Base-by-base conservation (phyloP, 1,140 invertebrate genomes). In the Aphelinus certus region DNA sequence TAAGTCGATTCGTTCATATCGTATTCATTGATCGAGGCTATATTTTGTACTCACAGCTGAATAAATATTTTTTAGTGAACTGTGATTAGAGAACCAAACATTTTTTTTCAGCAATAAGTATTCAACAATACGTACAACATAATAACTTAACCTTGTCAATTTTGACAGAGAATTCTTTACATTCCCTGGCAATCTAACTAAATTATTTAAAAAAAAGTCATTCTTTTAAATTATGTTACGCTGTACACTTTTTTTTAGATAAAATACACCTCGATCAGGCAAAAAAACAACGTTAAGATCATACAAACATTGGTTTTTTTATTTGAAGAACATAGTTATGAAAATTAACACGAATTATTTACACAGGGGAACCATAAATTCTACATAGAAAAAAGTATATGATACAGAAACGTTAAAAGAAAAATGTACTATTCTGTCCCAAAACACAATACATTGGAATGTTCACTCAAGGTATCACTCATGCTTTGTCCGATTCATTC, bases 341-440 rank as follows among this genome's bases (percentile, higher is more conserved):
- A 56, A 55, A 61, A 73, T 53, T 73, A 3, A 60, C 45, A 42
- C 55, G 2, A 45, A 55, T 42, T 73, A 73, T 73, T 67, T 73
- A 73, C 64, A 73, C 48, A 42, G 43, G 55, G 9, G 49, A 61
- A 67, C 60, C 47, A 42, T 48, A 48, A n/a, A 49, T 61, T 73
- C 63, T 43, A 67, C 60, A 69, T 69, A 69, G 6, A 73, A 71
- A 71, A 73, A 67, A 73, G 67, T 73, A 73, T 73, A 67, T 73
- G 61, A 73, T 53, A 67, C n/a, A 67, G 6, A 67, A 67, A 47
- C 46, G 26, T 61, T 43, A 43, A 73, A 51, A 26, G 42, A 60
- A 49, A 73, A 42, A 10, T 26, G 26, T 26, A 26, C 26, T 26
- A 26, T 26, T 73, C 42, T 51, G 63, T 57, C 56, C 51, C 56